Conservation (phyloP, 2,888 invertebrate species). For the Archips crataeganus region DNA sequence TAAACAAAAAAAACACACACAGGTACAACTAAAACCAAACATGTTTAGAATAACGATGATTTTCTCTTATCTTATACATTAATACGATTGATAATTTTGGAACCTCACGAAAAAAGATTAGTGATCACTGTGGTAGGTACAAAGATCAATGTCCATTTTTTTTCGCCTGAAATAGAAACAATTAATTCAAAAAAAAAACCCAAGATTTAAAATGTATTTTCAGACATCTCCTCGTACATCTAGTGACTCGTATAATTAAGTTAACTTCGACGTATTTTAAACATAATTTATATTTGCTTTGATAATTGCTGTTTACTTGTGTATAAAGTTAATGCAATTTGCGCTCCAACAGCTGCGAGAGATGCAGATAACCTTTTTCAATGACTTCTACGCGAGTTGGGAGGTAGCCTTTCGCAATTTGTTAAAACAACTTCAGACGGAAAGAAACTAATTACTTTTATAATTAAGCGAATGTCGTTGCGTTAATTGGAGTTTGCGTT, state of each 20-base stretch:
- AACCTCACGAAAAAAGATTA: no score
- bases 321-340: conserved; percentile 16
- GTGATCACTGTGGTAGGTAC: no score
- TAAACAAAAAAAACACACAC: no score
- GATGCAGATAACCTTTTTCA: conserved; percentile 45
- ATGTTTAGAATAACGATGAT: no score
- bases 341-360: conserved; percentile 21
- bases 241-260: background rate
- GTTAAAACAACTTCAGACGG: conserved; percentile 46
- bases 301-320: conserved; percentile 21
- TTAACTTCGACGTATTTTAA: background rate
- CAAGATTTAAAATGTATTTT: background rate
- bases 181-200: background rate
- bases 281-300: background rate
- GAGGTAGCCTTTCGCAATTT: conserved; percentile 44
- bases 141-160: no score
- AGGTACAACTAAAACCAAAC: no score
- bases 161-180: no score
- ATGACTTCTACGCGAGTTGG: conserved; percentile 42
- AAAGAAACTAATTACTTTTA: conserved; percentile 69
- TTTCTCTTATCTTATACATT: no score
- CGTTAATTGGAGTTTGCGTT: conserved; percentile 66
- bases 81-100: no score
- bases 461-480: conserved; percentile 69
- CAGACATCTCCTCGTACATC: background rate